A percentile compares a stretch with the other conserved stretches of the same genome.
Evolutionary conservation across 2,888 invertebrate genomes (phyloP).

Genomic region (Homarus gammarus): DNA sequence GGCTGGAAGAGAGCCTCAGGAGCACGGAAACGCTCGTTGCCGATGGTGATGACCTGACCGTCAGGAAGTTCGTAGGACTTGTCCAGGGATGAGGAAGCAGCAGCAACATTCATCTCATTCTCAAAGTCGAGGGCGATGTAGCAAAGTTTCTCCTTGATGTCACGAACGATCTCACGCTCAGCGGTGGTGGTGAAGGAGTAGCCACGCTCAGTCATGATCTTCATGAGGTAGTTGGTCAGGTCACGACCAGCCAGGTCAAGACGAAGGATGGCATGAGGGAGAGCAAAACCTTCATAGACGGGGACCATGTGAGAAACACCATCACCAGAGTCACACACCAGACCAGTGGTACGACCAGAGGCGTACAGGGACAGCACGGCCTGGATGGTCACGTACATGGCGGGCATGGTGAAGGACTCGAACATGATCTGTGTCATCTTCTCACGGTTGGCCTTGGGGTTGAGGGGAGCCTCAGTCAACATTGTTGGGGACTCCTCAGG

Average conservation of each 20-base stretch:
- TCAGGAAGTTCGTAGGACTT: constrained; percentile 89
- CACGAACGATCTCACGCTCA: constrained; percentile 67
- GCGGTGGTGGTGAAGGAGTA: constrained; percentile 67
- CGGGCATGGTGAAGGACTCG: constrained; percentile 79
- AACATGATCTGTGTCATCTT: constrained; percentile 89
- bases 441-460: constrained; percentile 96
- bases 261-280: constrained; percentile 62
- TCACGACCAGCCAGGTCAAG: constrained; percentile 60
- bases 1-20: constrained; percentile 84
- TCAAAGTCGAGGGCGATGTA: constrained; percentile 69
- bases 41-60: constrained; percentile 94
- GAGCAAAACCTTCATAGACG: constrained; percentile 62
- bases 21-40: constrained; percentile 91
- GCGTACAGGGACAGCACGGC: constrained; percentile 60
- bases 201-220: constrained; percentile 88
- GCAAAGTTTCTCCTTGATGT: constrained; percentile 69
- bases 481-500: constrained; percentile 90
- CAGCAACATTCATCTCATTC: constrained; percentile 85
- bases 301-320: constrained; percentile 59
- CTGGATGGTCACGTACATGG: constrained; percentile 52
- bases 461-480: constrained; percentile 92
- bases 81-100: constrained; percentile 80
- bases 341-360: constrained; percentile 64
- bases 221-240: constrained; percentile 90
- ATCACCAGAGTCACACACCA: constrained; percentile 60